Conservation (phyloP, 1,140 invertebrate species). For the Planococcus citri region DNA sequence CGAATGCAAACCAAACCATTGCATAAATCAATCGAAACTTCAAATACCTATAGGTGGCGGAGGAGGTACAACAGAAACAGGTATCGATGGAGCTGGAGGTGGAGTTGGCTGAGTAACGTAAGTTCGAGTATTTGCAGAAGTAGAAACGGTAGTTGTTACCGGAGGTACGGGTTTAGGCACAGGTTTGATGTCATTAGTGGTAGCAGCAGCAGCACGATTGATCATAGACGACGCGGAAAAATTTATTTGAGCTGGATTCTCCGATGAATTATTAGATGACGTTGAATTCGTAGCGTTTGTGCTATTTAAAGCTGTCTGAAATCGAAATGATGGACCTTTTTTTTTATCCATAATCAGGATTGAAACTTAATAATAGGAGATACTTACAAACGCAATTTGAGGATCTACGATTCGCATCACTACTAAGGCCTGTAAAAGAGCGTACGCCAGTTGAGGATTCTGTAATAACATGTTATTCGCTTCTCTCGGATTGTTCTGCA, state of each 20-base stretch:
- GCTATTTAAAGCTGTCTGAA: conserved; percentile 3
- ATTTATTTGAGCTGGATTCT: conserved; percentile 26
- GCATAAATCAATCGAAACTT: background rate
- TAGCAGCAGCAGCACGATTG: conserved; percentile 11
- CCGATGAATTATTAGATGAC: conserved; percentile 40
- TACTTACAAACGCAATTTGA: conserved; percentile 71
- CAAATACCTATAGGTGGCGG: background rate
- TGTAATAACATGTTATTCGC: conserved; percentile 93
- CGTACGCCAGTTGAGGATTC: conserved; percentile 97
- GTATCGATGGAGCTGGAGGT: conserved; percentile 15
- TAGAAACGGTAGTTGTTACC: background rate
- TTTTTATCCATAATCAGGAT: background rate
- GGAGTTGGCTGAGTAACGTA: background rate
- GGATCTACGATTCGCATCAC: conserved; percentile 99
- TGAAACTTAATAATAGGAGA: background rate
- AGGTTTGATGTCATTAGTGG: background rate
- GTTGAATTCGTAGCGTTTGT: conserved; percentile 28
- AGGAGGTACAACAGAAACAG: background rate
- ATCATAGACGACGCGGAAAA: conserved; percentile 28
- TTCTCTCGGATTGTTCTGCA: conserved; percentile 70
- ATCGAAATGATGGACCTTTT: background rate
- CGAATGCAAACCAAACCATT: background rate
- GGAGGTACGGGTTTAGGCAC: background rate
- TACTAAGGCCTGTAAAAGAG: conserved; percentile 87
- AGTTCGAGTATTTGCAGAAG: background rate